Evolutionary conservation across 1,140 invertebrate species (phyloP), one percentile per base, ranked within the genome.

Genomic region (Euwallacea fornicatus): DNA sequence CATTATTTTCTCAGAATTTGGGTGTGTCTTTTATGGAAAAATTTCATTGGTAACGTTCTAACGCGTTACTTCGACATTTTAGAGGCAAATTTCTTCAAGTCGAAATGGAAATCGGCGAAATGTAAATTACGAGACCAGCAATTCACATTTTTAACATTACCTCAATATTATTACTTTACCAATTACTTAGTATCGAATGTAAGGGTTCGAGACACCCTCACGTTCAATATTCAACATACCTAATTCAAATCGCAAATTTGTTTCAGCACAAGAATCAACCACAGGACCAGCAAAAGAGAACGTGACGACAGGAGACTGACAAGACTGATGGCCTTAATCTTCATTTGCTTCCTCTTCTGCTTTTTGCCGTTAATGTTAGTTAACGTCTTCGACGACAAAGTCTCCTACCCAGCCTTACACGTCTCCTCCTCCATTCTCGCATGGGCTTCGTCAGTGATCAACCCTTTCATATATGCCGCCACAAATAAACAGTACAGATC

Each of bases 351-450:
- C 82, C 81, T 95, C 0, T 81, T 91, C 21, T 95, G 91, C 77
- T 96, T 94, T 82, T 84, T 95, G 63, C 93, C 93, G 0, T 83
- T 95, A 46, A 93, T 94, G 90, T 84, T 95, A 58, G 91, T 91
- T 75, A 95, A 95, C 81, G 92, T 95, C 10, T 86, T 91, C 50
- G 91, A 93, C 79, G 91, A 94, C 76, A 70, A 62, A 47, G 85
- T 88, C 54, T 83, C 81, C 0, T 88, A 89, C 74, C 93, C 93
- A 8, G 86, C 85, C 78, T 75, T 94, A 0, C 92, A 95, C 77
- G 88, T 94, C 9, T 82, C 93, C 42, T 91, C 91, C 0, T 94
- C 93, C 0, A 88, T 94, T 41, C 82, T 94, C 60, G 92, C 92
- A 0, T 95, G 93, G 93, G 90, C 91, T 0, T 94, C 92, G 0